phyloP scores from a whole-genome alignment of 2,113 vertebrate genomes.

The Coreoperca whiteheadi region DNA sequence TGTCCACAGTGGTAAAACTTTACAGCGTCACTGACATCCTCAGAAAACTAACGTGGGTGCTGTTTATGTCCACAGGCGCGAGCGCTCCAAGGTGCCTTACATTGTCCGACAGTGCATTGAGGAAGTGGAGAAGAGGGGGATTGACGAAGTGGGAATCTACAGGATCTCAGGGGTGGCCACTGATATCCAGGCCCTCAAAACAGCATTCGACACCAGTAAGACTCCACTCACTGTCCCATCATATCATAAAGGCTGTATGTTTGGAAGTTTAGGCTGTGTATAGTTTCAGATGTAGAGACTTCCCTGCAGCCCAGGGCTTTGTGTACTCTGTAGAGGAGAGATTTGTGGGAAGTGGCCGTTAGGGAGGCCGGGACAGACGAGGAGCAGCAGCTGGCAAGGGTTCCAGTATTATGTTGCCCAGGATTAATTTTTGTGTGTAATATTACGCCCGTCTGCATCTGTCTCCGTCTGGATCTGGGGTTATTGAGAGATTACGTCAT shows the following conservation, averaged over 20 bases:
- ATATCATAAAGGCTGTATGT: not conserved
- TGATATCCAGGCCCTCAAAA: slow-evolving; percentile 96
- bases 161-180: slow-evolving; percentile 98
- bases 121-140: slow-evolving; percentile 98
- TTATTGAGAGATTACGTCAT: slow-evolving; percentile 14
- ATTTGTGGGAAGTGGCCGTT: slow-evolving; percentile 21
- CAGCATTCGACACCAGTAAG: slow-evolving; percentile 96
- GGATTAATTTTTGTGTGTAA: slow-evolving; percentile 22
- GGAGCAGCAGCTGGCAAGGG: slow-evolving; percentile 48
- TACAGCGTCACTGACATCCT: not conserved
- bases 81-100: slow-evolving; percentile 99
- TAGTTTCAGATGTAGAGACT: not conserved
- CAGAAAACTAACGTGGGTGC: not conserved
- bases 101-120: slow-evolving; percentile 98
- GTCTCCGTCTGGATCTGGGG: not conserved
- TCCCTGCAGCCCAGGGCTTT: not conserved
- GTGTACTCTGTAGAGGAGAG: not conserved
- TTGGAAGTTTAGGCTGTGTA: not conserved
- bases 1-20: not conserved
- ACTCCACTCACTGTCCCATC: slow-evolving; percentile 1
- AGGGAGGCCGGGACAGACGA: slow-evolving; percentile 11
- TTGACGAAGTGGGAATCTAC: slow-evolving; percentile 99
- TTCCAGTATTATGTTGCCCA: slow-evolving; percentile 24
- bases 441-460: slow-evolving; percentile 13
- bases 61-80: slow-evolving; percentile 84